Conservation (phyloP, 2,888 invertebrate species). For the Meta bourneti region DNA sequence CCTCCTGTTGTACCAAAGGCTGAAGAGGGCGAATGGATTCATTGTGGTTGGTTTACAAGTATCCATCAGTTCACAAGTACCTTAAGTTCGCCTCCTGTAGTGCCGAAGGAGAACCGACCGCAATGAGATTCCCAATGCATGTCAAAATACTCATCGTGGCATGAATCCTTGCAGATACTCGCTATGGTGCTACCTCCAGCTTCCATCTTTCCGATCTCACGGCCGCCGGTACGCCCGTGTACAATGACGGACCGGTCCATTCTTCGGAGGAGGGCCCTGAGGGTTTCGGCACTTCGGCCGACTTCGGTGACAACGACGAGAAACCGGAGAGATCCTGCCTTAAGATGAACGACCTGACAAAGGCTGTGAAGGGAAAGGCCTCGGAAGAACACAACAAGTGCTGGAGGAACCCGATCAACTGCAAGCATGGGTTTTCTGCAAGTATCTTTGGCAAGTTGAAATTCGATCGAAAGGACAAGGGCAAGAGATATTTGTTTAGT, state of each 20-base stretch:
- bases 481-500: conserved; percentile 75
- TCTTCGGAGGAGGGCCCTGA: conserved; percentile 54
- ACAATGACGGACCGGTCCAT: conserved; percentile 66
- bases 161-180: conserved; percentile 45
- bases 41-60: no score
- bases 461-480: conserved; percentile 58
- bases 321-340: conserved; percentile 69
- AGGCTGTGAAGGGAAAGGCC: conserved; percentile 1
- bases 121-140: no score
- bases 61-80: no score
- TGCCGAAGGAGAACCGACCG: no score
- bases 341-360: conserved; percentile 67
- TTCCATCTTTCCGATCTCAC: conserved; percentile 64
- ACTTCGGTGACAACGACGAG: conserved; percentile 61
- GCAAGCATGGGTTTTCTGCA: conserved; percentile 77
- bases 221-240: conserved; percentile 50
- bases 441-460: conserved; percentile 76
- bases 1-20: no score
- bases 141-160: no score
- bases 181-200: conserved; percentile 59
- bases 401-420: conserved; percentile 77
- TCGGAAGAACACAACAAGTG: conserved; percentile 76
- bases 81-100: no score
- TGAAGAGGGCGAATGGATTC: no score
- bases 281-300: conserved; percentile 68